These are phyloP conservation scores for Geodia barretti DNA, from an alignment of 37 sponge, comb jelly and placozoan genomes.

Conservation along the genomic window DNA sequence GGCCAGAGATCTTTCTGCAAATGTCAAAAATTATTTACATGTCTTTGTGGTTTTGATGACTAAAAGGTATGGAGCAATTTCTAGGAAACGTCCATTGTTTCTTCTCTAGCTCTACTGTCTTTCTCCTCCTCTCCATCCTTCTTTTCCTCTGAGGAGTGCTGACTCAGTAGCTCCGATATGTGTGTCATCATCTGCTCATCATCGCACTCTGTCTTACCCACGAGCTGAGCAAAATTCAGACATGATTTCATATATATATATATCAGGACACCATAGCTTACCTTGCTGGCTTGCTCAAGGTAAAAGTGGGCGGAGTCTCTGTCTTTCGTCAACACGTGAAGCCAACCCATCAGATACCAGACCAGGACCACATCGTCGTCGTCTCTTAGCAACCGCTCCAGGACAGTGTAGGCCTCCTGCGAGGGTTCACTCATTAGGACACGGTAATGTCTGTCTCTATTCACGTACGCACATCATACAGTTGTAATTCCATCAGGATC, in stretches of 20 bases:
- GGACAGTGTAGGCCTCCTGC: conserved; percentile 58
- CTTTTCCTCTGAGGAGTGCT: neutral
- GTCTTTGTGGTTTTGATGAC: no score
- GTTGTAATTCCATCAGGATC: conserved; percentile 67
- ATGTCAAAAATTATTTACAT: no score
- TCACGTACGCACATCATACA: conserved; percentile 54
- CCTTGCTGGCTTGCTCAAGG: conserved; percentile 42
- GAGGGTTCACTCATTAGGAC: no score
- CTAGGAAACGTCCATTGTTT: no score
- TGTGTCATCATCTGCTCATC: conserved; percentile 60
- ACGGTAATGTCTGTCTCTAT: no score
- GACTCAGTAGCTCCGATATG: conserved; percentile 46
- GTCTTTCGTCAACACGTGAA: conserved; percentile 50
- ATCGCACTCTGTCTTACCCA: conserved; percentile 56
- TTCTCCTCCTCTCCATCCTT: neutral
- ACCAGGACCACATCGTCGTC: conserved; percentile 87
- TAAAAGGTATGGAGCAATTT: no score
- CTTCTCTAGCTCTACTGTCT: no score
- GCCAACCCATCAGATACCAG: conserved; percentile 89
- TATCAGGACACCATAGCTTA: neutral
- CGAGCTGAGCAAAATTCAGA: conserved; percentile 45
- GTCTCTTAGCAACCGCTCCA: conserved; percentile 63
- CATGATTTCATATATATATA: conserved; percentile 19
- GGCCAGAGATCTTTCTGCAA: no score
- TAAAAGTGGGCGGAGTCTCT: conserved; percentile 47